Evolutionary conservation across 2,888 invertebrate genomes (phyloP).

Genomic region (Palloptera scutellata): DNA sequence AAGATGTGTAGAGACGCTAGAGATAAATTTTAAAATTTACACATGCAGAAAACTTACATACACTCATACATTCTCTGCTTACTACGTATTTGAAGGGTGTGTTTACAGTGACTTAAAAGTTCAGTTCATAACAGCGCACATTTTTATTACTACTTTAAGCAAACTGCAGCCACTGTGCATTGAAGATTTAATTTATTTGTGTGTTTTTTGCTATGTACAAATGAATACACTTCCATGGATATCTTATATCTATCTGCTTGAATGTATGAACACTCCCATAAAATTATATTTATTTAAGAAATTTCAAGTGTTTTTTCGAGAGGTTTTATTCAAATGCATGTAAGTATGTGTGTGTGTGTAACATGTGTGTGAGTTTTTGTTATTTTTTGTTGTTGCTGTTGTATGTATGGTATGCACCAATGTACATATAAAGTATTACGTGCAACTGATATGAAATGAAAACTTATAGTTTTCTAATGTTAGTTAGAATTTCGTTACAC

Average conservation of each 20-base stretch:
- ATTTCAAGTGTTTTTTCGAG: constrained; percentile 18
- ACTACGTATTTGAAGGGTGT: neutral
- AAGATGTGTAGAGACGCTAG: neutral
- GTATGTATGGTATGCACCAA: neutral
- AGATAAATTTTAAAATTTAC: constrained; percentile 9
- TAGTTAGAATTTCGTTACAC: constrained; percentile 6
- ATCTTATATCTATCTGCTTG: too few relatives aligned
- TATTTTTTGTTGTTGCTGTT: neutral
- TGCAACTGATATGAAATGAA: constrained; percentile 37
- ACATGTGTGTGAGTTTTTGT: constrained; percentile 12
- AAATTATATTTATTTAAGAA: constrained; percentile 31
- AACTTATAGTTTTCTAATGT: constrained; percentile 29
- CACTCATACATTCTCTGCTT: neutral
- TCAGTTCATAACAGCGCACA: neutral
- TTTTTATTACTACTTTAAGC: neutral
- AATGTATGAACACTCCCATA: constrained; percentile 12
- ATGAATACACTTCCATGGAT: too few relatives aligned
- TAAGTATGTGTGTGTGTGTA: neutral
- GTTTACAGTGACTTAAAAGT: neutral
- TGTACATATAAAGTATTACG: constrained; percentile 33
- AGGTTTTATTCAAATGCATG: neutral
- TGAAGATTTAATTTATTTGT: constrained; percentile 4
- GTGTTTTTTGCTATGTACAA: constrained; percentile 19
- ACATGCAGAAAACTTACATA: constrained; percentile 20
- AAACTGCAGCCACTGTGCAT: neutral